Percentiles rank a stretch among this genome's conserved stretches.
These are phyloP conservation scores for Acleris emargana DNA, from an alignment of 2,888 invertebrate species.

Conservation along the genomic window DNA sequence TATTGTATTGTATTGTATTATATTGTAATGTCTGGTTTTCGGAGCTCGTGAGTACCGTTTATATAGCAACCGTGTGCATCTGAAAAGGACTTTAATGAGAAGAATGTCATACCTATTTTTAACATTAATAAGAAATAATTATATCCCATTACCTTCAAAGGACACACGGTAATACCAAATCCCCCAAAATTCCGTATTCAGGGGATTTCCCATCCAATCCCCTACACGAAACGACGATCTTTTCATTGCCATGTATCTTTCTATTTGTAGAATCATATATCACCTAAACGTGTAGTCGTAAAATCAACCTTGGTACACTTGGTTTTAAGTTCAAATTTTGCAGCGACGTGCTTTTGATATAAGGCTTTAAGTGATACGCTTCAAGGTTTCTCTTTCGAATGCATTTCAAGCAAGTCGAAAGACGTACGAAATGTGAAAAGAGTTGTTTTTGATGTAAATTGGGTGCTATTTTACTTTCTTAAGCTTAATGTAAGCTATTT, in stretches of 20 bases:
- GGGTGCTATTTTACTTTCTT: not conserved
- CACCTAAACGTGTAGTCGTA: too few species aligned
- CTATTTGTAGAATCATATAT: not conserved
- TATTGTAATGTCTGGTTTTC: too few species aligned
- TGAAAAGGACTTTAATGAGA: too few species aligned
- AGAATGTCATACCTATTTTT: too few species aligned
- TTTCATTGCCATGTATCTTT: not conserved
- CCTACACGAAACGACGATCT: not conserved
- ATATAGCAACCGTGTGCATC: too few species aligned
- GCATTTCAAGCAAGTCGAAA: not conserved
- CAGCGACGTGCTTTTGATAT: too few species aligned
- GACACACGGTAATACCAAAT: not conserved
- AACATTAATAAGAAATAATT: too few species aligned
- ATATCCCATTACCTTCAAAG: too few species aligned
- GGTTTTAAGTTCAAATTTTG: too few species aligned
- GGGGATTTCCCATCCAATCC: slow-evolving; percentile 3
- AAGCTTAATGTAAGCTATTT: not conserved
- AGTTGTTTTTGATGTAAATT: not conserved
- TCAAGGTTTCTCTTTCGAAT: slow-evolving; percentile 2
- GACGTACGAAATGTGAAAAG: not conserved
- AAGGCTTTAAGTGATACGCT: not conserved
- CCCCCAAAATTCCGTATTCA: not conserved
- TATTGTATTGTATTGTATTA: too few species aligned
- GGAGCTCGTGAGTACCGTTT: too few species aligned
- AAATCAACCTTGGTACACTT: too few species aligned